These are phyloP conservation scores for Octopus bimaculoides DNA, from an alignment of 1,140 invertebrate species.

Conservation along the genomic window DNA sequence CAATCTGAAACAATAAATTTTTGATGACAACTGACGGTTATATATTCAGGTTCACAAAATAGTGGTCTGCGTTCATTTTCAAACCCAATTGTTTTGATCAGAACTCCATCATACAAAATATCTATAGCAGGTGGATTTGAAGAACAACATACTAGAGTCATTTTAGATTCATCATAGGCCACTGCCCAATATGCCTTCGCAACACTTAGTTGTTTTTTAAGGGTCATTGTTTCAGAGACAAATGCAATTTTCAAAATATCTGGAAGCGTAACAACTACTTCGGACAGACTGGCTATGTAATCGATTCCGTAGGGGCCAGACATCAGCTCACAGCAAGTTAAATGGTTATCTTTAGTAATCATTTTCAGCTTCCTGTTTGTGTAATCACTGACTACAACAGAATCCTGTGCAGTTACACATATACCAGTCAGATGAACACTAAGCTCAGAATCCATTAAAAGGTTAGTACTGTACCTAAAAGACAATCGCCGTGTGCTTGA, in stretches of 20 bases:
- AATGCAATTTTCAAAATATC: not conserved
- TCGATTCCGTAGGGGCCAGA: not conserved
- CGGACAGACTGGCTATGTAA: not conserved
- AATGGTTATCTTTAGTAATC: not conserved
- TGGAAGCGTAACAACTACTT: not conserved
- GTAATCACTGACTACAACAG: not conserved
- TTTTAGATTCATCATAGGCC: not conserved
- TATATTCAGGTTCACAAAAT: not conserved
- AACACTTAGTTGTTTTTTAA: not conserved
- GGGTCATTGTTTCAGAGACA: not conserved
- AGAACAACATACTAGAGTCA: not conserved
- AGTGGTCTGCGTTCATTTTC: not conserved
- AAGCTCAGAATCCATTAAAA: not conserved
- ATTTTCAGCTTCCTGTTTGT: not conserved
- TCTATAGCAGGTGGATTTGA: not conserved
- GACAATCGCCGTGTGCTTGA: not conserved
- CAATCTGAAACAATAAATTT: slow-evolving; percentile 11
- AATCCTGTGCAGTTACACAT: not conserved
- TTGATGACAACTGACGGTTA: not conserved
- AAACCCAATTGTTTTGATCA: not conserved
- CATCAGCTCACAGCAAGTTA: not conserved
- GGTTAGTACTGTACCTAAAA: not conserved
- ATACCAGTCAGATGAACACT: not conserved
- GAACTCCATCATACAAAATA: not conserved
- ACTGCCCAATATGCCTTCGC: not conserved